These are phyloP conservation scores for Amphilophus citrinellus DNA, from an alignment of 2,113 vertebrate genomes.

Conservation along the genomic window DNA sequence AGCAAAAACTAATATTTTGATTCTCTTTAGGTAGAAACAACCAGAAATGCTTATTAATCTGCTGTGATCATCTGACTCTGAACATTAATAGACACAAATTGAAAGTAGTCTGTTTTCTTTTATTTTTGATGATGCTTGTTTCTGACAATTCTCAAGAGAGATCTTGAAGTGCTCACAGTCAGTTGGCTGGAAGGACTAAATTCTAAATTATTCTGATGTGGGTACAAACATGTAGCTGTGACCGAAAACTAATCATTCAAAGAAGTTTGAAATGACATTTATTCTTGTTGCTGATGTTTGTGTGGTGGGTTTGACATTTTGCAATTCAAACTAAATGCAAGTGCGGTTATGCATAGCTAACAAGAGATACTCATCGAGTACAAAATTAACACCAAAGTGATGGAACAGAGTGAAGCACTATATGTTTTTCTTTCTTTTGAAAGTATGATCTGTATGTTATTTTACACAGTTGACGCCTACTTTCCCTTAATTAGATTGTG, in stretches of 20 bases:
- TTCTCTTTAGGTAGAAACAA: not conserved
- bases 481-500: not conserved
- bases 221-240: constrained; percentile 1
- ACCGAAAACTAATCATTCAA: not conserved
- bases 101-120: not conserved
- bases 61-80: not conserved
- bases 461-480: not conserved
- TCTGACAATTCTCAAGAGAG: not conserved
- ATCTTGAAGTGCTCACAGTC: not conserved
- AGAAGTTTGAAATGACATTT: not conserved
- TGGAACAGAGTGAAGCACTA: not conserved
- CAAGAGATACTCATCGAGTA: constrained; percentile 11
- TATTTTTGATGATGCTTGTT: not conserved
- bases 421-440: not conserved
- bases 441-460: not conserved
- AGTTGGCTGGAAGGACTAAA: not conserved
- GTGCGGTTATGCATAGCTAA: not conserved
- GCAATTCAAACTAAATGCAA: not conserved
- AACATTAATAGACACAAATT: not conserved
- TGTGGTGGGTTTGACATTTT: constrained; percentile 7
- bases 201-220: not conserved
- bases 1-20: not conserved
- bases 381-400: not conserved
- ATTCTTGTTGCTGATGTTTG: not conserved
- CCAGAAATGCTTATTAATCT: not conserved